phyloP scores from a whole-genome alignment of 2,797 vertebrate genomes.

The Sebastes aleutianus region DNA sequence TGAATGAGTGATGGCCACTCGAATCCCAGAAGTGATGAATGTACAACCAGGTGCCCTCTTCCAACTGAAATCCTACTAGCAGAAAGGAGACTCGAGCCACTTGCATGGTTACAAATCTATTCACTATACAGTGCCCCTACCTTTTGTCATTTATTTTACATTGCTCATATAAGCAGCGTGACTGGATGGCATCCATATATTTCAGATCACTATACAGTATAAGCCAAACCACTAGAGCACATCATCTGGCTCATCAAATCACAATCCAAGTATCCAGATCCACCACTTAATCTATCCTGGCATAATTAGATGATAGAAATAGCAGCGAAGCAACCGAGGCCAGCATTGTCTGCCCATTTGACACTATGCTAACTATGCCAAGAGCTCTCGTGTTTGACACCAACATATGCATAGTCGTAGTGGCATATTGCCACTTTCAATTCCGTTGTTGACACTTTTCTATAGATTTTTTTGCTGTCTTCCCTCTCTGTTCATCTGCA shows the following conservation, averaged over 20 bases:
- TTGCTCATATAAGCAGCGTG: slow-evolving; percentile 9
- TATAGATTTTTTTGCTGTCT: slow-evolving; percentile 47
- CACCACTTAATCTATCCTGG: slow-evolving; percentile 42
- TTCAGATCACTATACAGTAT: slow-evolving; percentile 26
- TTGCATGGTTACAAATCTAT: neutral
- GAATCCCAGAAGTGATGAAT: slow-evolving; percentile 22
- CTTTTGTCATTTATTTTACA: slow-evolving; percentile 19
- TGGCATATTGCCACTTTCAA: slow-evolving; percentile 51
- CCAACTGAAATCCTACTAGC: neutral
- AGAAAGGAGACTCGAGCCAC: neutral
- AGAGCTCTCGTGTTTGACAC: slow-evolving; percentile 31
- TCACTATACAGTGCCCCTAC: neutral
- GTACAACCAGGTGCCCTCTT: slow-evolving; percentile 5
- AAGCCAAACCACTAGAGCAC: slow-evolving; percentile 39
- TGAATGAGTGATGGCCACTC: slow-evolving; percentile 3
- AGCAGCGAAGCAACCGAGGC: slow-evolving; percentile 36
- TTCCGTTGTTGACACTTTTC: slow-evolving; percentile 43
- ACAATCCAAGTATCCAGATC: slow-evolving; percentile 44
- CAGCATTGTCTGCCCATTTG: slow-evolving; percentile 35
- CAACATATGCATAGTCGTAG: slow-evolving; percentile 31
- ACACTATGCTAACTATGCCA: slow-evolving; percentile 44
- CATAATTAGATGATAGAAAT: slow-evolving; percentile 38
- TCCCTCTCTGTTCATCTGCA: slow-evolving; percentile 16
- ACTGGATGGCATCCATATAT: slow-evolving; percentile 20
- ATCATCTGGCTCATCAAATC: slow-evolving; percentile 62